Conservation (phyloP, 2,888 invertebrate genomes). For the Ligdia adustata region DNA sequence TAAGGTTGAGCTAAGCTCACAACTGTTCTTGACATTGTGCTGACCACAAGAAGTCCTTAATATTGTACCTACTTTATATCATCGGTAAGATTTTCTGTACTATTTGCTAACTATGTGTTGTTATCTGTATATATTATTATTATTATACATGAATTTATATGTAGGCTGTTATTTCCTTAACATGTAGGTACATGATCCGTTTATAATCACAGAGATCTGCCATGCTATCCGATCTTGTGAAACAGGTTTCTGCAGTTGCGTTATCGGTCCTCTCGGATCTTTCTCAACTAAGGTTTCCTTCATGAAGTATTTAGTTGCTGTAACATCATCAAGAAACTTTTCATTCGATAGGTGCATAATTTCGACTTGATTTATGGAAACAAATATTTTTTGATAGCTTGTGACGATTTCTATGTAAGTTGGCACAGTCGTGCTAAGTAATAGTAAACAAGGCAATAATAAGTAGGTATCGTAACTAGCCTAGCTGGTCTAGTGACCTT, state of each 20-base stretch:
- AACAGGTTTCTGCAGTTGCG: constrained; percentile 26
- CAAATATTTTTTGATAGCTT: too few relatives aligned
- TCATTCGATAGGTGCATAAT: too few relatives aligned
- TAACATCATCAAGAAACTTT: constrained; percentile 1
- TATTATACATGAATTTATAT: neutral
- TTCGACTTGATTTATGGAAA: too few relatives aligned
- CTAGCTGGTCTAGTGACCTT: constrained; percentile 42
- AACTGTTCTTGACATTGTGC: neutral
- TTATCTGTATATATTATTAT: neutral
- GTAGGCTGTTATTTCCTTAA: constrained; percentile 6
- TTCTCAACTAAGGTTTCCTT: constrained; percentile 19
- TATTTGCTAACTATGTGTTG: neutral
- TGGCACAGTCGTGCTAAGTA: constrained; percentile 8
- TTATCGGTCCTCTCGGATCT: constrained; percentile 16
- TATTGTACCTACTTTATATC: neutral
- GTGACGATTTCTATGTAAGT: constrained; percentile 6
- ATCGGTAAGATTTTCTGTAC: neutral
- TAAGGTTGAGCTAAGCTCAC: neutral
- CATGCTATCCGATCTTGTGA: constrained; percentile 23
- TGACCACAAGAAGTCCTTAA: neutral
- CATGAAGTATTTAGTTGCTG: constrained; percentile 11
- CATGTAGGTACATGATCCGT: constrained; percentile 1
- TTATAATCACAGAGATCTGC: constrained; percentile 5
- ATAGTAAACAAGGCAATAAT: constrained; percentile 33
- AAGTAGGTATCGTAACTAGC: constrained; percentile 20